Conservation (phyloP, 2,888 invertebrate species). For the Drosophila infuscata region DNA sequence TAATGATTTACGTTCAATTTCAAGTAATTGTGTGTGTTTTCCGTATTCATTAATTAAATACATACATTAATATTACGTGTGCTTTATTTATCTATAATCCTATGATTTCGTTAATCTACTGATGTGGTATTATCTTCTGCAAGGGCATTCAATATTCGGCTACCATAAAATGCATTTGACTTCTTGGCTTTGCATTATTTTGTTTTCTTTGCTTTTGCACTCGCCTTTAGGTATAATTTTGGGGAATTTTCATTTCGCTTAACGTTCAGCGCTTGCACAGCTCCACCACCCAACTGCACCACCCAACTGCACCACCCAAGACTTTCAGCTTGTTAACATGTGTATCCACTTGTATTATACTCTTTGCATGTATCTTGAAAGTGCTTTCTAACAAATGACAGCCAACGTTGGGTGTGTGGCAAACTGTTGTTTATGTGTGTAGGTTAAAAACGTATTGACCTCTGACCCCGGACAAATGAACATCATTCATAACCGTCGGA, state of each 20-base stretch:
- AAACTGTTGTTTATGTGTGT: constrained; percentile 22
- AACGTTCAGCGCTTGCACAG: constrained; percentile 11
- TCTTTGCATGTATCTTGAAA: constrained; percentile 24
- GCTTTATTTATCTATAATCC: not conserved
- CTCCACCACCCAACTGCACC: not conserved
- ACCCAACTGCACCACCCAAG: not conserved
- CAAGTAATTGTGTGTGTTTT: not conserved
- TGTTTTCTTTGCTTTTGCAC: constrained; percentile 24
- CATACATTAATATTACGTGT: not conserved
- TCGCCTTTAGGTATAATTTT: constrained; percentile 64
- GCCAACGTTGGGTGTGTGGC: constrained; percentile 10
- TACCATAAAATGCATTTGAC: not conserved
- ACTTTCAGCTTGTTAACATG: constrained; percentile 38
- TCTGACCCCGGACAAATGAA: constrained; percentile 15
- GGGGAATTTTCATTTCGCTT: constrained; percentile 67
- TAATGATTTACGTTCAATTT: not conserved
- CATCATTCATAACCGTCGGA: constrained; percentile 36
- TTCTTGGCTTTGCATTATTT: constrained; percentile 42
- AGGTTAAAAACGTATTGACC: constrained; percentile 40
- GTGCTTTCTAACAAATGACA: constrained; percentile 33
- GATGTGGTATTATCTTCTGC: not conserved
- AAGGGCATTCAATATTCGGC: constrained; percentile 13
- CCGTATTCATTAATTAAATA: not conserved
- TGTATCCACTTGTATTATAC: constrained; percentile 50
- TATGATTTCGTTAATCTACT: not conserved